Base-by-base conservation (phyloP, 1,140 invertebrate genomes). In the Littorina saxatilis region DNA sequence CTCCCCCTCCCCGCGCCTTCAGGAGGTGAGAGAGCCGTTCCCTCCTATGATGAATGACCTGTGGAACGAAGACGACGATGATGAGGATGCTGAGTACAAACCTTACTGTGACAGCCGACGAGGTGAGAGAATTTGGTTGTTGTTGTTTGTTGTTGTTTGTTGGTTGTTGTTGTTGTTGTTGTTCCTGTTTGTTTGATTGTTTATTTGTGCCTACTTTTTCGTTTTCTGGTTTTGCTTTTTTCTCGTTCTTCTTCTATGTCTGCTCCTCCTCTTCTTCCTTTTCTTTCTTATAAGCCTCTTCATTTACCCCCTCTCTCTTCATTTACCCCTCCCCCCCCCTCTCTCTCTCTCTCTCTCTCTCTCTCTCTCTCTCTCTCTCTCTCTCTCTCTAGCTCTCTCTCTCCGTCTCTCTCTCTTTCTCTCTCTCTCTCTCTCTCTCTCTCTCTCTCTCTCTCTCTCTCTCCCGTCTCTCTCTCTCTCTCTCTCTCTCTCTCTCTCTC, bases 61-160 rank as follows among this genome's bases (percentile, higher is more conserved):
- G 43, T 5, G 17, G 7, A 17, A 58, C n/a, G 20, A 32, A 5
- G 27, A 23, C 13, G 23, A 66, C 61, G 27, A 23, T 13, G 23
- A 66, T 32, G 13, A 23, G 5, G 23, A 32, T 32, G 13, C 61
- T 23, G 17, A 27, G 55, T 58, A 58, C n/a, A 58, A 58, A 4
- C 80, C 80, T 9, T 82, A 82, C 80, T 82, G 80, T 43, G 63
- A 82, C n/a, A 82, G 80, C 39, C 55, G 74, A 70, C 37, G 80
- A 68, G 80, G 80, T 82, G 9, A 72, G 74, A 5, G 9, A 2
- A 27, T 7, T 47, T 50, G n/a, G 32, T 50, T n/a, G n/a, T 50
- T 50, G 9, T 11, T 50, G 20, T 11, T 50, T 20, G 20, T 50
- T 11, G 9, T 50, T 20, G 9, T 50, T 9, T 20, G 20, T 11